A percentile compares a stretch with the other conserved stretches of the same genome.
phyloP scores from a whole-genome alignment of 2,888 invertebrate genomes.

The Ischnus inquisitorius region DNA sequence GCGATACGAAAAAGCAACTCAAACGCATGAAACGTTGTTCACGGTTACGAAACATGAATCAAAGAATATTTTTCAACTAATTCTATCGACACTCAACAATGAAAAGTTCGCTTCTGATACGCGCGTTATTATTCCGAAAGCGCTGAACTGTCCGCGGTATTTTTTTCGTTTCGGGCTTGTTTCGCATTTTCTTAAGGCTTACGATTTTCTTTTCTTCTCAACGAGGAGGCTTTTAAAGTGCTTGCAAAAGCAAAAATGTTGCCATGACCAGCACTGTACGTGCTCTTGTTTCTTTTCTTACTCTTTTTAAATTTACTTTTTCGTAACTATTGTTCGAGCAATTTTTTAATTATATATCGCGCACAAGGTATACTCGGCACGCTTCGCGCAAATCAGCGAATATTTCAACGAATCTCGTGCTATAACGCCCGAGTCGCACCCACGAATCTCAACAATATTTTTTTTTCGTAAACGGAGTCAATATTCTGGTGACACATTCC shows the following conservation, averaged over 20 bases:
- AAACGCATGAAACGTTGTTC: slow-evolving; percentile 25
- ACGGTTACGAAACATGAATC: not conserved
- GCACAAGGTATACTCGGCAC: slow-evolving; percentile 12
- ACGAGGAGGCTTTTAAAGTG: slow-evolving; percentile 14
- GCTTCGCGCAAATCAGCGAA: slow-evolving; percentile 11
- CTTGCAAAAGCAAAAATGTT: slow-evolving; percentile 33
- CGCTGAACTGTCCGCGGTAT: slow-evolving; percentile 6
- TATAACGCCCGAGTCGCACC: slow-evolving; percentile 13
- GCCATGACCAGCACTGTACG: slow-evolving; percentile 55
- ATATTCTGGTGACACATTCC: slow-evolving; percentile 67
- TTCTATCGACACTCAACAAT: slow-evolving; percentile 11
- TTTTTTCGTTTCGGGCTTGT: slow-evolving; percentile 23
- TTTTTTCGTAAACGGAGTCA: slow-evolving; percentile 2
- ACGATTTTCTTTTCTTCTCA: slow-evolving; percentile 21
- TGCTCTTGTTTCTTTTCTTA: slow-evolving; percentile 28
- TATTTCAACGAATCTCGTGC: slow-evolving; percentile 47
- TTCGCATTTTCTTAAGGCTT: slow-evolving; percentile 33
- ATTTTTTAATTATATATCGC: slow-evolving; percentile 12
- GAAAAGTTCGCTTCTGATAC: slow-evolving; percentile 41
- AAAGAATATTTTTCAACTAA: not conserved
- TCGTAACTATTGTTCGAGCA: slow-evolving; percentile 3
- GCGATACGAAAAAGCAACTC: not conserved
- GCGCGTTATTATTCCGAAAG: not conserved
- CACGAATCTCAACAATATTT: slow-evolving; percentile 13
- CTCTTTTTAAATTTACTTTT: slow-evolving; percentile 9